Percentiles rank a stretch among this genome's conserved stretches.
phyloP scores from a whole-genome alignment of 2,888 invertebrate species.

The Cataglyphis altisquamis region DNA sequence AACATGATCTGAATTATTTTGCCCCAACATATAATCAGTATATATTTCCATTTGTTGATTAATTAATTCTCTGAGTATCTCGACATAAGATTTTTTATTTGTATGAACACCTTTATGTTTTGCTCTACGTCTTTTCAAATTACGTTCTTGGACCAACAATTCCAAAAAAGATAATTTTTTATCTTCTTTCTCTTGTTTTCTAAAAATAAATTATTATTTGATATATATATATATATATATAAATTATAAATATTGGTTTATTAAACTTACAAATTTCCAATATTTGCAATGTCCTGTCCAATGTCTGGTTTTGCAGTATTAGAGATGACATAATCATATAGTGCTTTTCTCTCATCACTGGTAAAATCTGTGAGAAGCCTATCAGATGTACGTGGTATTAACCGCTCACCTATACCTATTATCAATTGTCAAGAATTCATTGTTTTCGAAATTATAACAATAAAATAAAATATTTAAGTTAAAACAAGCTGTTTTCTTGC shows the following conservation, averaged over 20 bases:
- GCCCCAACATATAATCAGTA: constrained; percentile 76
- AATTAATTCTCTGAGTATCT: constrained; percentile 84
- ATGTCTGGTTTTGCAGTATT: constrained; percentile 81
- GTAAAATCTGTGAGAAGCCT: constrained; percentile 85
- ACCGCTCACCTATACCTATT: constrained; percentile 82
- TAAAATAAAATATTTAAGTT: constrained; percentile 19
- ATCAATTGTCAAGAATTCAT: constrained; percentile 75
- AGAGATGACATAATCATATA: constrained; percentile 84
- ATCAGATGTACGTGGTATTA: constrained; percentile 85
- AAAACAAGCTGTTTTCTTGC: constrained; percentile 12
- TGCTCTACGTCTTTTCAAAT: constrained; percentile 83
- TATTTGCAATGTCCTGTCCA: constrained; percentile 81
- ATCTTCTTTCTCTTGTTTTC: constrained; percentile 67
- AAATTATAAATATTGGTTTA: background rate
- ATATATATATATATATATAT: background rate
- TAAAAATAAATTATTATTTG: constrained; percentile 50
- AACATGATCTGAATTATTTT: background rate
- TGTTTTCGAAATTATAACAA: constrained; percentile 61
- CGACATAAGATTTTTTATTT: constrained; percentile 84
- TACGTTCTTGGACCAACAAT: constrained; percentile 82
- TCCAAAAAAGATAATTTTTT: constrained; percentile 79
- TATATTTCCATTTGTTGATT: constrained; percentile 84
- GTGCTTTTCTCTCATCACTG: constrained; percentile 82
- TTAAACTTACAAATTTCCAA: constrained; percentile 78
- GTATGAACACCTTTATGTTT: constrained; percentile 84